Conservation (phyloP, 2,113 vertebrate genomes). For the Zosterops hypoxanthus region DNA sequence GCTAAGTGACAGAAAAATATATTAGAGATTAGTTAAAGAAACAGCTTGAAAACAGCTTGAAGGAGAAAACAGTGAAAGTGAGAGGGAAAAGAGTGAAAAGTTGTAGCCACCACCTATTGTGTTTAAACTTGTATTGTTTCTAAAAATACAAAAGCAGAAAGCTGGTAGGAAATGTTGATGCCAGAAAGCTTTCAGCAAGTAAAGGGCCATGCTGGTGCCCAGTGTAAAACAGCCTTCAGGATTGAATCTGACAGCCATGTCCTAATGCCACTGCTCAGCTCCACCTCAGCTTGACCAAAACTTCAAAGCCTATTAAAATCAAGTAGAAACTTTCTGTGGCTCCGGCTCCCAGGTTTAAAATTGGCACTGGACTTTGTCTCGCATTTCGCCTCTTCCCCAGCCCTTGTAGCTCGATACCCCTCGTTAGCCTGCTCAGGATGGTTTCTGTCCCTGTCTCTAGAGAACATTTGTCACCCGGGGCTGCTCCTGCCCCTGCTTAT, state of each 20-base stretch:
- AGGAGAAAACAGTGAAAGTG: neutral
- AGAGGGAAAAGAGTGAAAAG: neutral
- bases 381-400: conserved; percentile 26
- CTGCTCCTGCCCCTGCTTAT: conserved; percentile 35
- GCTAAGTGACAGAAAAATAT: neutral
- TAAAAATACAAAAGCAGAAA: conserved; percentile 15
- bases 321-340: neutral
- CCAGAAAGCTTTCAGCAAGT: neutral
- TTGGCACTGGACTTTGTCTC: conserved; percentile 14
- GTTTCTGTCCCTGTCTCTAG: conserved; percentile 42
- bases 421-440: conserved; percentile 43
- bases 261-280: neutral
- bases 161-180: neutral
- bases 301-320: neutral
- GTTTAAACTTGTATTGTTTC: neutral
- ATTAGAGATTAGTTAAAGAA: neutral
- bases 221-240: neutral
- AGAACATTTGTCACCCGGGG: conserved; percentile 70
- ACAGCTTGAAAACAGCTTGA: neutral
- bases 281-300: neutral
- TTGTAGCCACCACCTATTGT: neutral
- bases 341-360: conserved; percentile 28
- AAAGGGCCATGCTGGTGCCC: neutral
- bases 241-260: neutral
- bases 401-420: conserved; percentile 56